Evolutionary conservation across 2,888 invertebrate species (phyloP).

Genomic region (Cistogaster globosa): DNA sequence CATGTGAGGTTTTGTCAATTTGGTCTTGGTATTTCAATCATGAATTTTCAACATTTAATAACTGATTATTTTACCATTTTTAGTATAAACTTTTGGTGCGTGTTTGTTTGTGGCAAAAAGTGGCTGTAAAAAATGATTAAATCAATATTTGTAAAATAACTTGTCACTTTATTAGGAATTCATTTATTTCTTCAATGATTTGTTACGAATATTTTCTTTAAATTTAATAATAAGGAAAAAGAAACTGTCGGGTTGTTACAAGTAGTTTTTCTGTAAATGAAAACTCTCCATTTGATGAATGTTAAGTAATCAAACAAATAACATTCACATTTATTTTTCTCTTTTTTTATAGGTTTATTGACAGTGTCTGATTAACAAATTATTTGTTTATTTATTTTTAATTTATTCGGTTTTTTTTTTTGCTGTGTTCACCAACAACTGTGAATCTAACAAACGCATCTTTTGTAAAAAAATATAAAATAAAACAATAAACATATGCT

Average conservation of each 20-base stretch:
- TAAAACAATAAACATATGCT: constrained; percentile 10
- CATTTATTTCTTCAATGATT: neutral
- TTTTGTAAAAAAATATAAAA: neutral
- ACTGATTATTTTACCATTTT: constrained; percentile 52
- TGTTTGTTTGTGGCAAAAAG: neutral
- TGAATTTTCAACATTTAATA: constrained; percentile 23
- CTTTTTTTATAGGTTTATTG: constrained; percentile 48
- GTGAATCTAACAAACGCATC: constrained; percentile 49
- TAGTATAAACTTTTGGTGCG: neutral
- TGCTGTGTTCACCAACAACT: constrained; percentile 33
- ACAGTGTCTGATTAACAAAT: constrained; percentile 56
- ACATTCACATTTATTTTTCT: constrained; percentile 15
- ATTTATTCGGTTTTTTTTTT: neutral
- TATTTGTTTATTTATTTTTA: constrained; percentile 28
- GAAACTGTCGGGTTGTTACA: neutral
- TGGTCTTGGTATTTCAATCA: constrained; percentile 52
- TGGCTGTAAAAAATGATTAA: constrained; percentile 6
- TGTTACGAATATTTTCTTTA: constrained; percentile 17
- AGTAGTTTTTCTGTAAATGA: constrained; percentile 34
- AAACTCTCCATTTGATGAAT: constrained; percentile 30
- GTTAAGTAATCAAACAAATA: constrained; percentile 43
- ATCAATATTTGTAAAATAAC: constrained; percentile 46
- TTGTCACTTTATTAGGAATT: constrained; percentile 54
- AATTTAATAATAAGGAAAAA: constrained; percentile 38
- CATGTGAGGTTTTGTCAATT: constrained; percentile 28